A percentile compares a stretch with the other conserved stretches of the same genome.
These are phyloP conservation scores for Athalia circularis DNA, from an alignment of 2,888 invertebrate species.

Conservation along the genomic window DNA sequence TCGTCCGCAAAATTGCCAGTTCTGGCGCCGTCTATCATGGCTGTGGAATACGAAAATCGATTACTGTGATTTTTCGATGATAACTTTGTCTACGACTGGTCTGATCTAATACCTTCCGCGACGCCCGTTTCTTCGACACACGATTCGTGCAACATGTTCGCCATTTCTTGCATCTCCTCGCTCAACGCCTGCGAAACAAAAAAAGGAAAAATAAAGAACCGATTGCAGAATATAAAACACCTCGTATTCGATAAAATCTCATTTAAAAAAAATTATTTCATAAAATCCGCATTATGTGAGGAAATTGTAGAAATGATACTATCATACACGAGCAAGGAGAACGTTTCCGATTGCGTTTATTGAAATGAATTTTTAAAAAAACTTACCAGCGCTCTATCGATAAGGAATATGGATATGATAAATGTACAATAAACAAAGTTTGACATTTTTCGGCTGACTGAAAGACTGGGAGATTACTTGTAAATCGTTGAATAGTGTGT, in stretches of 20 bases:
- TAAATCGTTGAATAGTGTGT: neutral
- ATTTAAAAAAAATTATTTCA: neutral
- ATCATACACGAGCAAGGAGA: neutral
- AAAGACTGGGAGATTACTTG: neutral
- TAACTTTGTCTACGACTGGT: neutral
- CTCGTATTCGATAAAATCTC: neutral
- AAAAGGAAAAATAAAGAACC: neutral
- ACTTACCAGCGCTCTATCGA: constrained; percentile 33
- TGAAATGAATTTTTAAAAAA: neutral
- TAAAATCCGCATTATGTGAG: neutral
- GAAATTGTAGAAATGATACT: neutral
- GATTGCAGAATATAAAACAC: neutral
- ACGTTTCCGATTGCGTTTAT: neutral
- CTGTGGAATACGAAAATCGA: constrained; percentile 48
- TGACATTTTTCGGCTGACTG: constrained; percentile 17
- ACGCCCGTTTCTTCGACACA: constrained; percentile 72
- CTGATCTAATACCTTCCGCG: constrained; percentile 65
- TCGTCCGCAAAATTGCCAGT: constrained; percentile 69
- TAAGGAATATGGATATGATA: constrained; percentile 15
- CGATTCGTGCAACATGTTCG: constrained; percentile 67
- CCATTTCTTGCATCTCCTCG: constrained; percentile 60
- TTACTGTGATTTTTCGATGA: neutral
- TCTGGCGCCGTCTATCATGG: constrained; percentile 63
- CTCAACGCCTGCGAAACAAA: constrained; percentile 44
- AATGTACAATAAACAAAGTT: constrained; percentile 13